Conservation (phyloP, 1,140 invertebrate genomes). For the Drosophila ogumai region DNA sequence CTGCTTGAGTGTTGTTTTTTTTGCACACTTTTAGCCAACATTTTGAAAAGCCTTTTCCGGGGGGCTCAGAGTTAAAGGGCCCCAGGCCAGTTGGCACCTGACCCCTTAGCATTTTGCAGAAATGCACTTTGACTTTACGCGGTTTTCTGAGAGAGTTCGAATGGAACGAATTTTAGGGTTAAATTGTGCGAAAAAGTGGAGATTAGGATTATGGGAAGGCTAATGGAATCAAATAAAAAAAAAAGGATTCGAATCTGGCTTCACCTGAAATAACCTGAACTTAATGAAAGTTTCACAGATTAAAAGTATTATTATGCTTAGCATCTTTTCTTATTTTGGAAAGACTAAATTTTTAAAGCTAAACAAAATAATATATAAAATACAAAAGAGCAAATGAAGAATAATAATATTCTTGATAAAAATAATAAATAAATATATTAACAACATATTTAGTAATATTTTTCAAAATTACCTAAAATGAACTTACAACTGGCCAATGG, state of each 20-base stretch:
- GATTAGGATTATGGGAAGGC: not conserved
- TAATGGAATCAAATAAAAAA: not conserved
- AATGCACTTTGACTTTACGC: conserved; percentile 26
- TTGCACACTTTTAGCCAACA: conserved; percentile 8
- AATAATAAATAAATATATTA: too few species aligned
- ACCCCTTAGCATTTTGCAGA: conserved; percentile 6
- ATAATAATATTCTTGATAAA: too few species aligned
- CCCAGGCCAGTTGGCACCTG: conserved; percentile 15
- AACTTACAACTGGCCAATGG: too few species aligned
- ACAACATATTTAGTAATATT: too few species aligned
- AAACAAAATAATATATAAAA: too few species aligned
- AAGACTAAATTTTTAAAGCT: not conserved
- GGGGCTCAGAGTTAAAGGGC: not conserved
- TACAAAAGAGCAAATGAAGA: too few species aligned
- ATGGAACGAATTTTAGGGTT: conserved; percentile 4
- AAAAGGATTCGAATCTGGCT: not conserved
- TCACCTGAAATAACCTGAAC: not conserved
- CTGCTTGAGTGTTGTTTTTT: conserved; percentile 25
- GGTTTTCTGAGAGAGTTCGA: conserved; percentile 16
- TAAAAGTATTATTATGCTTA: not conserved
- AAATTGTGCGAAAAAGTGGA: conserved; percentile 4
- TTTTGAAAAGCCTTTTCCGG: conserved; percentile 31
- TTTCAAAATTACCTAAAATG: too few species aligned
- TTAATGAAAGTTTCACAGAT: not conserved
- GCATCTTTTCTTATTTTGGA: not conserved